Percentiles rank a stretch among this genome's conserved stretches.
Evolutionary conservation across 2,888 invertebrate species (phyloP).

Genomic region (Andrena flavipes): DNA sequence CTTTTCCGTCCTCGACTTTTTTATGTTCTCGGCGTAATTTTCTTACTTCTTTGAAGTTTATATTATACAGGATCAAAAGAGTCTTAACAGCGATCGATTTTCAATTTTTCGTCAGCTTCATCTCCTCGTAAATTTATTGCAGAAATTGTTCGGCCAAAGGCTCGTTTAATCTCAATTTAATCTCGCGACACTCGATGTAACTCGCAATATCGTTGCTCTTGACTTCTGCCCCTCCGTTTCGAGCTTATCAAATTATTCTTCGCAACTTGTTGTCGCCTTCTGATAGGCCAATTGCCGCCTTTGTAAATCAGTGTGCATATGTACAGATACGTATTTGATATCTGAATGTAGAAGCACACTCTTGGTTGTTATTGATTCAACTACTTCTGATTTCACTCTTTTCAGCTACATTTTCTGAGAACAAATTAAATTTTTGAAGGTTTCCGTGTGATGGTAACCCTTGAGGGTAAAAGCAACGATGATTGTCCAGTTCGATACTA

Average conservation of each 20-base stretch:
- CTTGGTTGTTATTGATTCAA: no score
- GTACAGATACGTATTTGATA: no score
- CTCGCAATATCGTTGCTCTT: neutral
- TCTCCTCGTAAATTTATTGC: neutral
- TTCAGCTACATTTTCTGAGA: no score
- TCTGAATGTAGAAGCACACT: no score
- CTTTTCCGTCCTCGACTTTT: no score
- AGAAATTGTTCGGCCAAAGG: neutral
- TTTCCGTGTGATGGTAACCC: no score
- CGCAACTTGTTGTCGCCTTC: no score
- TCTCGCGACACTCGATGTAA: neutral
- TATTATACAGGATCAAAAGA: slow-evolving; percentile 6
- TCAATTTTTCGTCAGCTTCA: neutral
- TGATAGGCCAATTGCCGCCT: neutral
- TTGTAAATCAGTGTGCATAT: neutral
- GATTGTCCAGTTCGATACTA: no score
- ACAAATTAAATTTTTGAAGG: no score
- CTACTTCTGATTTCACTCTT: no score
- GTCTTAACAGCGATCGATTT: neutral
- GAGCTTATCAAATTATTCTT: neutral
- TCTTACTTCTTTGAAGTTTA: neutral
- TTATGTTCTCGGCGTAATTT: no score
- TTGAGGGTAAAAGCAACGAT: no score
- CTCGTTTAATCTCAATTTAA: slow-evolving; percentile 4
- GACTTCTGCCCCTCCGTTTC: neutral